Evolutionary conservation across 2,797 vertebrate genomes (phyloP).

Genomic region (Erithacus rubecula): DNA sequence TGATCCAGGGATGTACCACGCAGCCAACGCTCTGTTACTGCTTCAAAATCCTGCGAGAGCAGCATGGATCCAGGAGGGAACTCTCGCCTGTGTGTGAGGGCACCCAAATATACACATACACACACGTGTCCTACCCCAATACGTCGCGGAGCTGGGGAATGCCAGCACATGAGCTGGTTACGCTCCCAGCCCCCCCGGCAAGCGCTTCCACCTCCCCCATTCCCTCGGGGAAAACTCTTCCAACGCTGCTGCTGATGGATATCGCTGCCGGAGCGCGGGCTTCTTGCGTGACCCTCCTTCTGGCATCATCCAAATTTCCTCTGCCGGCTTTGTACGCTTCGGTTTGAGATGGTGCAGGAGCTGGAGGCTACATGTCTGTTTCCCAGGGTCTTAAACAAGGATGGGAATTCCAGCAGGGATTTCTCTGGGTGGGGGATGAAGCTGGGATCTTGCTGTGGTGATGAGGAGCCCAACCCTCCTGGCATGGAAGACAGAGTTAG

Average conservation of each 20-base stretch:
- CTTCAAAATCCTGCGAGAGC: background rate
- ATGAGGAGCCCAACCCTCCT: background rate
- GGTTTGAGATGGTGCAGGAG: background rate
- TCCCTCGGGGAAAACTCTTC: background rate
- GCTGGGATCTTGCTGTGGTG: background rate
- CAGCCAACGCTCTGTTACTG: background rate
- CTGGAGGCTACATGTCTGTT: background rate
- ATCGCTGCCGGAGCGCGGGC: fast-evolving
- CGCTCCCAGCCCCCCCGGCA: background rate
- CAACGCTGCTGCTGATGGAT: background rate
- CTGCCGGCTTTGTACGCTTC: background rate
- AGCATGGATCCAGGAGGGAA: background rate
- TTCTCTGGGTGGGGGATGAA: background rate
- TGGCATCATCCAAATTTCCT: background rate
- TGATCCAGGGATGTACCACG: background rate
- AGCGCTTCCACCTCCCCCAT: background rate
- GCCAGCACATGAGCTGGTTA: background rate
- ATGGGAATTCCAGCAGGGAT: background rate
- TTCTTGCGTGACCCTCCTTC: background rate
- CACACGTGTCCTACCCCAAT: conserved; percentile 19
- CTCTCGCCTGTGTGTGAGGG: background rate
- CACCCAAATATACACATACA: conserved; percentile 18
- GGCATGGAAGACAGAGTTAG: background rate
- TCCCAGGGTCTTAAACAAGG: background rate
- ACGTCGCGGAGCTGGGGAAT: background rate